Evolutionary conservation across 2,113 vertebrate genomes (phyloP), one percentile per base, ranked within the genome.

Genomic region (Xyliphius kryptos): DNA sequence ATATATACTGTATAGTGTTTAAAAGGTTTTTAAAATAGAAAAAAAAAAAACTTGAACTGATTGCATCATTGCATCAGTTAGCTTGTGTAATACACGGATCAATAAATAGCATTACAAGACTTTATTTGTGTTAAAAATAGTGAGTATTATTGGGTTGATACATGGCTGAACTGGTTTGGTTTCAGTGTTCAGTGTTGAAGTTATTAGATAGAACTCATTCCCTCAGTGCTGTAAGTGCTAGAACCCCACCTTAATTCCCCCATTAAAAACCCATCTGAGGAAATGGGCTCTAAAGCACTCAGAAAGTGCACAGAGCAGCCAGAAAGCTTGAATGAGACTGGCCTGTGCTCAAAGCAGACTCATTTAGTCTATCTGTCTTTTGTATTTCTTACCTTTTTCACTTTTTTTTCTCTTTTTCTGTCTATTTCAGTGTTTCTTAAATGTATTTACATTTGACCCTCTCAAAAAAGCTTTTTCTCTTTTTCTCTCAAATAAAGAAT

Each of bases 251-350:
- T 64, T 69, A 69, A 69, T 73, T 69, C 62, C 49, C 57, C 61
- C 71, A 73, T 73, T 73, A 73, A 73, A 73, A 66, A 52, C 56
- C 61, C 61, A 66, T 73, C 67, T 69, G 62, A 62, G 62, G 57
- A 57, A 73, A 73, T 69, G 52, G 62, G 57, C 20, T 62, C 53
- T 32, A 69, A 69, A 73, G 60, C 63, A 60, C 66, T 69, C 48
- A 47, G 56, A 56, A 44, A 68, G 47, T 37, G 46, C 62, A 56
- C 50, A 41, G 47, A 53, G 36, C 46, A 21, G 49, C 47, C 52
- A 62, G 62, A 46, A 53, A 65, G 52, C n/a, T 50, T 54, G 47
- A 17, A 58, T 53, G 43, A 48, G 12, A 63, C 52, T 56, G 56
- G 52, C 38, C 56, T 65, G 62, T 12, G 21, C 36, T 62, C 57